Conservation (phyloP, 2,888 invertebrate species). For the Tetramorium bicarinatum region DNA sequence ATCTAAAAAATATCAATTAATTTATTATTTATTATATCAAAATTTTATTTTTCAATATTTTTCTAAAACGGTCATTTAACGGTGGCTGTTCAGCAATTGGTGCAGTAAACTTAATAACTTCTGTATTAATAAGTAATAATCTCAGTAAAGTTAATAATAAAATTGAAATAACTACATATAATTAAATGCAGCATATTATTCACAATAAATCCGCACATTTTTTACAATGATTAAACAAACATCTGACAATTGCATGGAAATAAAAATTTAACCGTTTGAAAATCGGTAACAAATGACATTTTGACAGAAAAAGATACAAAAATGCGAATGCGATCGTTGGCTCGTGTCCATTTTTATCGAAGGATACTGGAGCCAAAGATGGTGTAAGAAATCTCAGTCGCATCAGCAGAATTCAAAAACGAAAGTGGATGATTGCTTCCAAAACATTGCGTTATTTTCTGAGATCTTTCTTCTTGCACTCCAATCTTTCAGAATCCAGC, state of each 20-base stretch:
- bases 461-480: slow-evolving; percentile 57
- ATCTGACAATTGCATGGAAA: not conserved
- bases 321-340: slow-evolving; percentile 58
- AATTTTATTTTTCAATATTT: too few relatives aligned
- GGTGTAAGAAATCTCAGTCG: slow-evolving; percentile 65
- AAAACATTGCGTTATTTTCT: slow-evolving; percentile 74
- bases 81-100: too few relatives aligned
- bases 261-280: slow-evolving; percentile 8
- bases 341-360: slow-evolving; percentile 65
- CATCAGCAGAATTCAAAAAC: slow-evolving; percentile 64
- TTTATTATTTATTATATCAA: too few relatives aligned
- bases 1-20: too few relatives aligned
- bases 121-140: not conserved
- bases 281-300: slow-evolving; percentile 11
- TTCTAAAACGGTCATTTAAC: too few relatives aligned
- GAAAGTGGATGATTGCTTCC: slow-evolving; percentile 77
- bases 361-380: slow-evolving; percentile 54
- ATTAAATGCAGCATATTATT: not conserved
- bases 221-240: not conserved
- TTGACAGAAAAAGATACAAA: slow-evolving; percentile 8
- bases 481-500: not conserved
- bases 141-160: too few relatives aligned
- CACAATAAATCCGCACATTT: not conserved
- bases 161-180: not conserved
- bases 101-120: not conserved